These are phyloP conservation scores for Papilio helenus DNA, from an alignment of 1,140 invertebrate genomes.

Conservation along the genomic window DNA sequence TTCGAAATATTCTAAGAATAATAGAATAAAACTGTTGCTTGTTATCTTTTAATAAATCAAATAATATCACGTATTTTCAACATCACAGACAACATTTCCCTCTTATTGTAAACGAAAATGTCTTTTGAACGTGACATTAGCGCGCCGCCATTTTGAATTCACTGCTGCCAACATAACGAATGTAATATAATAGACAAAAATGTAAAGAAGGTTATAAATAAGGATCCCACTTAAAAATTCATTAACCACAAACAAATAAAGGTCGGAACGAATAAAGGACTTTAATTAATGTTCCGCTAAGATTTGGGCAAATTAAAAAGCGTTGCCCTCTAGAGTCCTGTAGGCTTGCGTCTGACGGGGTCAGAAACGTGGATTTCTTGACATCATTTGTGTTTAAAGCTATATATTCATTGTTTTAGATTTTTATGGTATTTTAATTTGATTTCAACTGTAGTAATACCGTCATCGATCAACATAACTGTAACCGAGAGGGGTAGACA, in stretches of 20 bases:
- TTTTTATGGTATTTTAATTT: not conserved
- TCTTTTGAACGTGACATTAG: slow-evolving; percentile 15
- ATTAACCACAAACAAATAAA: slow-evolving; percentile 40
- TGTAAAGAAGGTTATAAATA: slow-evolving; percentile 35
- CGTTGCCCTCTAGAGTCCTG: slow-evolving; percentile 17
- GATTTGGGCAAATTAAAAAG: slow-evolving; percentile 35
- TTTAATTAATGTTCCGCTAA: slow-evolving; percentile 37
- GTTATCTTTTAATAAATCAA: slow-evolving; percentile 17
- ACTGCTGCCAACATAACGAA: slow-evolving; percentile 26
- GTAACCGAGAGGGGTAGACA: too few relatives aligned
- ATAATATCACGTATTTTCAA: not conserved
- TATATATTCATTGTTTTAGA: not conserved
- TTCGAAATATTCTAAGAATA: not conserved
- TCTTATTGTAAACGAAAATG: slow-evolving; percentile 8
- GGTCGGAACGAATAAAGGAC: slow-evolving; percentile 29
- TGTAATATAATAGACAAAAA: slow-evolving; percentile 31
- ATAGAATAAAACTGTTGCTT: not conserved
- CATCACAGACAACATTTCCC: slow-evolving; percentile 27
- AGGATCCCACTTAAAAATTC: slow-evolving; percentile 35
- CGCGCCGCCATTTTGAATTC: slow-evolving; percentile 9
- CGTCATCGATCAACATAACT: too few relatives aligned
- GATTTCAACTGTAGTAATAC: too few relatives aligned
- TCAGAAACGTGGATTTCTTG: slow-evolving; percentile 16
- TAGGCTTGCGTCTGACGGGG: slow-evolving; percentile 19
- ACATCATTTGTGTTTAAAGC: not conserved